These are phyloP conservation scores for Smittia aterrima DNA, from an alignment of 2,888 invertebrate species.

Conservation along the genomic window DNA sequence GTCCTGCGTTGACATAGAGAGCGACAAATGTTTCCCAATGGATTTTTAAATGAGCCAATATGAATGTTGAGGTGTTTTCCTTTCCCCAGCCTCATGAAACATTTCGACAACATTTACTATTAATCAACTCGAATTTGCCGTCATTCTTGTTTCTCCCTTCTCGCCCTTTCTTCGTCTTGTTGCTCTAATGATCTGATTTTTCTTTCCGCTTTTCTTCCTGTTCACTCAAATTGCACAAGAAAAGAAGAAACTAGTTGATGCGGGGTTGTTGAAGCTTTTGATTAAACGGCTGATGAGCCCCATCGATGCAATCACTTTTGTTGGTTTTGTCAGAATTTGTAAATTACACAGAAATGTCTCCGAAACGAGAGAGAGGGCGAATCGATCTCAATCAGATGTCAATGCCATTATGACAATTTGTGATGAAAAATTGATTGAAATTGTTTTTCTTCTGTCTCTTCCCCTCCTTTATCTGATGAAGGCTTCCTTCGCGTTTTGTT, in stretches of 20 bases:
- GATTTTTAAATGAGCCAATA: constrained; percentile 31
- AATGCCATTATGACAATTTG: constrained; percentile 20
- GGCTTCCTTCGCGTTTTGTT: neutral
- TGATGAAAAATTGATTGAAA: constrained; percentile 9
- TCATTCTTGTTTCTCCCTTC: constrained; percentile 5
- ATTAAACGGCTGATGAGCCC: neutral
- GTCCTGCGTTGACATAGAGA: neutral
- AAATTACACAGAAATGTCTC: constrained; percentile 6
- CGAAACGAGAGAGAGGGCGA: neutral
- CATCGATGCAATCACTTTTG: neutral
- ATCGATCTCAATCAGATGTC: constrained; percentile 9
- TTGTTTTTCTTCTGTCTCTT: neutral
- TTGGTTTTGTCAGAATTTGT: neutral
- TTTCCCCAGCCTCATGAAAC: neutral
- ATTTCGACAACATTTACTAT: neutral
- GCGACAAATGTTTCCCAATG: constrained; percentile 35
- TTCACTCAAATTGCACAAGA: neutral
- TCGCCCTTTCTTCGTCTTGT: constrained; percentile 1
- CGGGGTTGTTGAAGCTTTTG: neutral
- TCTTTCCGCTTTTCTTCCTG: neutral
- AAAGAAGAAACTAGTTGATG: constrained; percentile 7
- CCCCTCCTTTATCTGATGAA: neutral
- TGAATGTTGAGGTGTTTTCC: constrained; percentile 5
- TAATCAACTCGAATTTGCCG: constrained; percentile 19
- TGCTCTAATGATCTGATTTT: constrained; percentile 15